These are phyloP conservation scores for Taurulus bubalis DNA, from an alignment of 2,113 vertebrate genomes.

Conservation along the genomic window DNA sequence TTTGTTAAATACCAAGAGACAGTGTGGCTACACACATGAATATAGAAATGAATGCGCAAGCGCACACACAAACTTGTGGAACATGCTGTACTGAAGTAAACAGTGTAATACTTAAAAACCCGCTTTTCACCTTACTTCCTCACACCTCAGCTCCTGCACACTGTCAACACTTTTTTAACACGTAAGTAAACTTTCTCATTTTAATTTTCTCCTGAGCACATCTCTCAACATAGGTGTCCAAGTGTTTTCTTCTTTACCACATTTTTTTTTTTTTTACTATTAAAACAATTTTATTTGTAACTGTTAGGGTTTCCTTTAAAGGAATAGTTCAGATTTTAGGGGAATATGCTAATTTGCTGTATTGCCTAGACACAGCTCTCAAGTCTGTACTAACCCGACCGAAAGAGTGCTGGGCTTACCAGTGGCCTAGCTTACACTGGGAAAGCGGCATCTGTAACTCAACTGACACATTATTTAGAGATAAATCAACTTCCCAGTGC, in stretches of 20 bases:
- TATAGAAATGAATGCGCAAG: slow-evolving; percentile 29
- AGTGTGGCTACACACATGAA: slow-evolving; percentile 47
- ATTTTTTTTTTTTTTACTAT: background rate
- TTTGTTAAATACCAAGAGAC: slow-evolving; percentile 72
- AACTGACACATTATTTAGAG: background rate
- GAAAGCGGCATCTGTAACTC: background rate
- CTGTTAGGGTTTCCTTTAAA: background rate
- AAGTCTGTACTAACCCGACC: no score
- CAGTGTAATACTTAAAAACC: slow-evolving; percentile 15
- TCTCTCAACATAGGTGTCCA: background rate
- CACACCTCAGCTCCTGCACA: background rate
- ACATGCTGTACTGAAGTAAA: slow-evolving; percentile 58
- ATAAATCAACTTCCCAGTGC: background rate
- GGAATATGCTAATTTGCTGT: background rate
- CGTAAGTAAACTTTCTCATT: no score
- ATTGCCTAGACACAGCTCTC: no score
- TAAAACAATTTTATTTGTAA: background rate
- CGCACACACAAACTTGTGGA: slow-evolving; percentile 48
- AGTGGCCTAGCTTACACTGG: background rate
- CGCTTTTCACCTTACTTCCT: background rate
- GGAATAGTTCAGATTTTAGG: background rate
- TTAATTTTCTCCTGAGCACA: no score
- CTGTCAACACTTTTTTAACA: background rate
- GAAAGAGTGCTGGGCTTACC: background rate
- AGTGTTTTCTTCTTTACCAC: background rate